A percentile compares a stretch with the other conserved stretches of the same genome.
These are phyloP conservation scores for Apeltes quadracus DNA, from an alignment of 2,113 vertebrate genomes.

Conservation along the genomic window DNA sequence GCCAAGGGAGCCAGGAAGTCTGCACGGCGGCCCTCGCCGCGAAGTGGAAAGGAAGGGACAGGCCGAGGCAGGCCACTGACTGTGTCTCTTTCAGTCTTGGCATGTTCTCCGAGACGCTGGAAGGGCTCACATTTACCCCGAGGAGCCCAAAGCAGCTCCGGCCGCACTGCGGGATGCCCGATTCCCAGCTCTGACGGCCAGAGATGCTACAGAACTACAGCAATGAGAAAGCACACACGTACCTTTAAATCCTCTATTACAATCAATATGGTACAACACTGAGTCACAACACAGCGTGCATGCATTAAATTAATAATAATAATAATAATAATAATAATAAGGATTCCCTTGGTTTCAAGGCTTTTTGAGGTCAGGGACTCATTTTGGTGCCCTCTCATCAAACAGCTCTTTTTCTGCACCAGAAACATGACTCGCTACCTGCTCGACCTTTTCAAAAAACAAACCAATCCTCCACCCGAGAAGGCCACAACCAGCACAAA, in stretches of 20 bases:
- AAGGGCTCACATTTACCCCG: conserved; percentile 50
- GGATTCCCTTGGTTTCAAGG: conserved; percentile 40
- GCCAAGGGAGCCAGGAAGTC: conserved; percentile 47
- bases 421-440: conserved; percentile 41
- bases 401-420: conserved; percentile 43
- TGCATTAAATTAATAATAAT: conserved; percentile 26
- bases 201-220: background rate
- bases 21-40: conserved; percentile 41
- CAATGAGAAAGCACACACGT: background rate
- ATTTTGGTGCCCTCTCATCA: conserved; percentile 31
- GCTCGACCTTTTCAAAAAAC: conserved; percentile 52
- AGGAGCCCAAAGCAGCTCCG: conserved; percentile 31
- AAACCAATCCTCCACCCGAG: conserved; percentile 38
- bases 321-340: background rate
- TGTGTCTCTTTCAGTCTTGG: conserved; percentile 68
- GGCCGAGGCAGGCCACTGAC: conserved; percentile 44
- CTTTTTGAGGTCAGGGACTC: conserved; percentile 33
- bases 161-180: conserved; percentile 10
- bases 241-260: conserved; percentile 5
- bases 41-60: conserved; percentile 35
- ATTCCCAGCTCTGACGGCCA: conserved; percentile 17
- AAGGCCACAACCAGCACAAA: conserved; percentile 5
- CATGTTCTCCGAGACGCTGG: conserved; percentile 42
- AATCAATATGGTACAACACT: conserved; percentile 30
- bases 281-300: conserved; percentile 13